Evolutionary conservation across 2,888 invertebrate genomes (phyloP).

Genomic region (Gordius sp.): DNA sequence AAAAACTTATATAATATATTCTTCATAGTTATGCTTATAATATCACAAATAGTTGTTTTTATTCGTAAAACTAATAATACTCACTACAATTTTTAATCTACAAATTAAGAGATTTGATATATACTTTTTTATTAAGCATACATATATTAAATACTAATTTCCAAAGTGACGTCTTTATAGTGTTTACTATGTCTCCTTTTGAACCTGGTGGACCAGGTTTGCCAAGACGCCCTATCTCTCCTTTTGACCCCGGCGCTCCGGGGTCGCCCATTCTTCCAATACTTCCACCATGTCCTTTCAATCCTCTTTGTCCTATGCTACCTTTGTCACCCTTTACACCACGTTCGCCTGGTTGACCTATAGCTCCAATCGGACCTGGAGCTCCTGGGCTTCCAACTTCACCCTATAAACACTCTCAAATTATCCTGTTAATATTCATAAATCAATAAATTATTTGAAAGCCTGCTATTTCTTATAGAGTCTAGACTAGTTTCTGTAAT

Average conservation of each 20-base stretch:
- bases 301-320: background rate
- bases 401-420: conserved; percentile 1
- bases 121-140: background rate
- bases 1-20: too few relatives aligned
- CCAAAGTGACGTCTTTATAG: background rate
- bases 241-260: background rate
- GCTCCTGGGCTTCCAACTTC: background rate
- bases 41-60: too few relatives aligned
- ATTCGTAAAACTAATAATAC: too few relatives aligned
- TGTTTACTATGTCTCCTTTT: conserved; percentile 3
- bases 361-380: background rate
- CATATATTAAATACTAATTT: background rate
- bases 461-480: too few relatives aligned
- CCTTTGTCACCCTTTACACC: conserved; percentile 9
- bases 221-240: background rate
- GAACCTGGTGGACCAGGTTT: background rate
- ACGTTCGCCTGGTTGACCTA: background rate
- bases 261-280: background rate
- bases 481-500: too few relatives aligned
- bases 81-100: too few relatives aligned
- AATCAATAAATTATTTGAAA: too few relatives aligned
- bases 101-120: too few relatives aligned
- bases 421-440: background rate
- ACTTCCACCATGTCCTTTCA: conserved; percentile 5
- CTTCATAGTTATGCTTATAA: too few relatives aligned